These are phyloP conservation scores for Odontothrips loti DNA, from an alignment of 2,888 invertebrate genomes.

Conservation along the genomic window DNA sequence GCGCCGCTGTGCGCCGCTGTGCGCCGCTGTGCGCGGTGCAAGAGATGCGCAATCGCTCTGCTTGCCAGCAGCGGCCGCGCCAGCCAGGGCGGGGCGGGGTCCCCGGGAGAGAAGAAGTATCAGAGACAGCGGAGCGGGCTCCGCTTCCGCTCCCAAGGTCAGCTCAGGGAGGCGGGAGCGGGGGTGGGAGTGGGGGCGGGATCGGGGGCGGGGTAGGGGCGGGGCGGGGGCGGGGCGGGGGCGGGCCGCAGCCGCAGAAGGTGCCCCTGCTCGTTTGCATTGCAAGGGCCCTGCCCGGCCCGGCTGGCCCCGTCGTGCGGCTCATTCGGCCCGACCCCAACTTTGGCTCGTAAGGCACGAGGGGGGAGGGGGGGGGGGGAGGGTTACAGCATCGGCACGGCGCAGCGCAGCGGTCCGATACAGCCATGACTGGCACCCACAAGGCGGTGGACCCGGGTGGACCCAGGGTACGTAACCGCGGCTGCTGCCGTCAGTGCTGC, in stretches of 20 bases:
- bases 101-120: not conserved
- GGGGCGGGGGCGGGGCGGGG: too few species aligned
- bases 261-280: slow-evolving; percentile 11
- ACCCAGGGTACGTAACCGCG: too few species aligned
- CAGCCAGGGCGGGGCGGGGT: not conserved
- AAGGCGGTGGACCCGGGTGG: too few species aligned
- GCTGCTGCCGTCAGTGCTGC: too few species aligned
- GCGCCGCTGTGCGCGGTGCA: too few species aligned
- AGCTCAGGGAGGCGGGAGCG: too few species aligned
- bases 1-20: too few species aligned
- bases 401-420: not conserved
- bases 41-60: slow-evolving; percentile 16
- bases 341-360: not conserved
- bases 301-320: not conserved
- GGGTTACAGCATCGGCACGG: not conserved
- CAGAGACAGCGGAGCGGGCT: not conserved
- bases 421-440: too few species aligned
- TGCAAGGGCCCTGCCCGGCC: not conserved
- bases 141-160: not conserved
- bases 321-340: not conserved
- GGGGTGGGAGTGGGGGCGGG: too few species aligned
- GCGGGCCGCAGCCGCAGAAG: too few species aligned
- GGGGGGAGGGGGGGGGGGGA: not conserved
- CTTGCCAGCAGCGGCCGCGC: not conserved
- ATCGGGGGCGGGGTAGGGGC: too few species aligned